Percentiles rank a stretch among this genome's conserved stretches.
phyloP scores from a whole-genome alignment of 2,113 vertebrate genomes.

The Oryzias woworae region DNA sequence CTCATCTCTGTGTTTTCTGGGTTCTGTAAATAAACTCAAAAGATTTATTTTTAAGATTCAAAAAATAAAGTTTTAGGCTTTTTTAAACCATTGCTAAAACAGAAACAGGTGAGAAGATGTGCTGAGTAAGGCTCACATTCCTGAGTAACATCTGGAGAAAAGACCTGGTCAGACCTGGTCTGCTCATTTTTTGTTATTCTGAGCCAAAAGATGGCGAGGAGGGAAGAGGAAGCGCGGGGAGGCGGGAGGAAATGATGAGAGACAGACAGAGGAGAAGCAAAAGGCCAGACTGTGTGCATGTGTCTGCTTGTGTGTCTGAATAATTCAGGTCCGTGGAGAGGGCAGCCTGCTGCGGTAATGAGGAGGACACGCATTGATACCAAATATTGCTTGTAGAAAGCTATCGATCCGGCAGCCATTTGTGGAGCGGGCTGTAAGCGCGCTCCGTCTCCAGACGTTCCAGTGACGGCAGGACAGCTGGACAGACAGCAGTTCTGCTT shows the following conservation, averaged over 20 bases:
- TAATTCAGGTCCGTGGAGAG: constrained; percentile 80
- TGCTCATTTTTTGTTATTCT: constrained; percentile 11
- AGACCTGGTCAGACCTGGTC: constrained; percentile 27
- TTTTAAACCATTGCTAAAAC: no score
- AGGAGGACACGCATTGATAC: constrained; percentile 82
- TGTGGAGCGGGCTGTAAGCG: constrained; percentile 75
- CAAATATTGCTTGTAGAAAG: constrained; percentile 83
- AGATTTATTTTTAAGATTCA: no score
- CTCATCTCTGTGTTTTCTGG: no score
- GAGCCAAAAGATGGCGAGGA: constrained; percentile 35
- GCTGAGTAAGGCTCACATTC: constrained; percentile 38
- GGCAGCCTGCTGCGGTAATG: constrained; percentile 79
- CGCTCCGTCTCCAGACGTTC: constrained; percentile 60
- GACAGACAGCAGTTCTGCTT: background rate
- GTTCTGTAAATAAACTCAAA: no score
- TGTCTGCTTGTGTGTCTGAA: constrained; percentile 72
- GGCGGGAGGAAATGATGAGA: constrained; percentile 21
- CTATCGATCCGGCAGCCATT: constrained; percentile 78
- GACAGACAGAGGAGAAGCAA: constrained; percentile 15
- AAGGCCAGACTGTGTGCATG: constrained; percentile 51
- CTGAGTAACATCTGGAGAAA: constrained; percentile 49
- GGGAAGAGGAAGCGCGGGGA: background rate
- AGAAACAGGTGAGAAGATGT: background rate
- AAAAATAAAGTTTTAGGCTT: no score
- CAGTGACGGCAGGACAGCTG: constrained; percentile 55